Conservation (phyloP, 2,797 vertebrate species). For the Emydoidea blandingii region DNA sequence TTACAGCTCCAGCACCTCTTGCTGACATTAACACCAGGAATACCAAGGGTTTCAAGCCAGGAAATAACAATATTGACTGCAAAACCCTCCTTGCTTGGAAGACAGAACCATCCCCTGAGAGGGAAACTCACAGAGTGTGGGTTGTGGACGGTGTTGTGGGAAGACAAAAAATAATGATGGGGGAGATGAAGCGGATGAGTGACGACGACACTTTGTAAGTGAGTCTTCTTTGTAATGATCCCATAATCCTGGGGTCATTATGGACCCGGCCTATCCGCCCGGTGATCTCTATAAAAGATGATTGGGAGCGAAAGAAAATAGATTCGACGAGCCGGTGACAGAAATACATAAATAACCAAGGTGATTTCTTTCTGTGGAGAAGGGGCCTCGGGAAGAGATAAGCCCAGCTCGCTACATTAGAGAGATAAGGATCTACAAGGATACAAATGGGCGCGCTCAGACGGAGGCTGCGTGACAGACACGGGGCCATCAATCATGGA, state of each 20-base stretch:
- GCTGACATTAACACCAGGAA: not conserved
- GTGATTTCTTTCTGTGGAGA: constrained; percentile 37
- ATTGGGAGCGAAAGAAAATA: constrained; percentile 56
- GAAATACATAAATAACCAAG: constrained; percentile 55
- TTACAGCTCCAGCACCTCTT: not conserved
- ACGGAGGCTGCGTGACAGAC: constrained; percentile 43
- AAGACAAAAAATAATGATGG: not conserved
- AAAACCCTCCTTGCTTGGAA: not conserved
- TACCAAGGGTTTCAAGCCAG: not conserved
- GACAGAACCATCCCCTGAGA: not conserved
- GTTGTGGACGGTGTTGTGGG: not conserved
- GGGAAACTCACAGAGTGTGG: not conserved
- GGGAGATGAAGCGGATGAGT: not conserved
- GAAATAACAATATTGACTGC: not conserved
- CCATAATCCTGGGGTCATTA: constrained; percentile 61
- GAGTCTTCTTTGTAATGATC: constrained; percentile 18
- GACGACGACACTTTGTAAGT: not conserved
- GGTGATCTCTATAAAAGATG: constrained; percentile 27
- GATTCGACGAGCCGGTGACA: constrained; percentile 18
- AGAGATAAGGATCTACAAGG: constrained; percentile 65
- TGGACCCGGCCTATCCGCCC: constrained; percentile 18
- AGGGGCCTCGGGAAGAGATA: constrained; percentile 16
- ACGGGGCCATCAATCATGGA: constrained; percentile 47
- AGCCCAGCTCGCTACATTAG: constrained; percentile 50
- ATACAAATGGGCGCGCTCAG: constrained; percentile 34